Percentiles rank a stretch among this genome's conserved stretches.
phyloP scores from a whole-genome alignment of 1,140 invertebrate species.

The Brachionus sp. region DNA sequence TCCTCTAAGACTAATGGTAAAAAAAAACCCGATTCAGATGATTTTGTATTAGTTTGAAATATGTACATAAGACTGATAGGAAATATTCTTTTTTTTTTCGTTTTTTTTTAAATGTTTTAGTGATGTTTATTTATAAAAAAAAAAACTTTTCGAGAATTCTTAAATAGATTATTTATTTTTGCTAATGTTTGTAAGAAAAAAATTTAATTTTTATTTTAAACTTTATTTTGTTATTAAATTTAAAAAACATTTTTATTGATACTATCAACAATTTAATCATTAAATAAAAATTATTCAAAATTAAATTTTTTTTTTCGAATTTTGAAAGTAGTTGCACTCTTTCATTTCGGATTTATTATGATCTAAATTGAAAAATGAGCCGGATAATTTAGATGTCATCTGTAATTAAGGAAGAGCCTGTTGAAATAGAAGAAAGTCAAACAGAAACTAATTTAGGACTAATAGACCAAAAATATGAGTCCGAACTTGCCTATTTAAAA shows the following conservation, averaged over 20 bases:
- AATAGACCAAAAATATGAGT: conserved; percentile 24
- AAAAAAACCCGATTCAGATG: neutral
- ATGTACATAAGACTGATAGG: neutral
- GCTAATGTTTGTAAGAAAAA: neutral
- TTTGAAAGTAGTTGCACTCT: neutral
- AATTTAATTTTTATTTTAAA: neutral
- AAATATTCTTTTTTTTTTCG: neutral
- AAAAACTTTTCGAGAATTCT: neutral
- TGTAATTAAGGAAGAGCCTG: neutral
- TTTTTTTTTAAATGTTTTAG: neutral
- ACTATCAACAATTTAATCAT: neutral
- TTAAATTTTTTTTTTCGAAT: neutral
- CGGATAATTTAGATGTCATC: neutral
- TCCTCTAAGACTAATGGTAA: neutral
- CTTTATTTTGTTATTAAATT: neutral
- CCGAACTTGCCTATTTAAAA: neutral
- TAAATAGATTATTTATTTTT: neutral
- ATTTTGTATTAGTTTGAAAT: conserved; percentile 10
- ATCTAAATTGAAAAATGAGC: neutral
- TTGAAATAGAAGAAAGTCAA: neutral
- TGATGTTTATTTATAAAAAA: neutral
- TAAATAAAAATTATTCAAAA: neutral
- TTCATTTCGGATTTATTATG: neutral
- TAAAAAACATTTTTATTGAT: neutral
- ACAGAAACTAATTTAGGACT: neutral